Base-by-base conservation (phyloP, 1,140 invertebrate genomes). In the Drosophila paulistorum region DNA sequence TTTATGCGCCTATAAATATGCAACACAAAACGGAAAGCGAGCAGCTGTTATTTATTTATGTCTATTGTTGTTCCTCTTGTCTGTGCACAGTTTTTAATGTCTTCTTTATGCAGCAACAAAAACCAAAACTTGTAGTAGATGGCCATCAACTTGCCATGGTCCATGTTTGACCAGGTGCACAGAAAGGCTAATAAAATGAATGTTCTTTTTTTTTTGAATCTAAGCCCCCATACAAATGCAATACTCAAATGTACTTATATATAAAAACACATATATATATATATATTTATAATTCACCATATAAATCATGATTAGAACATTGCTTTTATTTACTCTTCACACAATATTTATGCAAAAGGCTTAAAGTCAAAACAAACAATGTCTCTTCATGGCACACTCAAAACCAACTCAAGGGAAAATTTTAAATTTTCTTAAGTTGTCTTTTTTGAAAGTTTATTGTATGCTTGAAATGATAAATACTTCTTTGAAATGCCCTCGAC, bases 1-100 rank as follows among this genome's bases (percentile, higher is more conserved):
- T 89, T 89, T 89, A 89, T 89, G 77, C 84, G 77, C 84, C 84
- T 84, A 89, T 89, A 89, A 89, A 89, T 89, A 89, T 89, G 84
- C 85, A 89, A 89, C 41, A 79, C 57, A 72, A 74, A 70, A 73
- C 61, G 77, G 80, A 83, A 87, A 84, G 71, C 68, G 77, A 81
- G 77, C 83, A 87, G 80, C 77, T 89, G 84, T 70, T 75, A 78
- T 85, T 77, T 89, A 89, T 84, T 83, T 87, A 79, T 83, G 77
- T 71, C 72, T 54, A 37, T 79, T 69, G 66, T 39, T 72, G 62
- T 51, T 77, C 26, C 30, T 60, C 6, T 10, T 57, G 33, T 26
- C 63, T 59, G 30, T 51, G 26, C 54, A 75, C 69, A 64, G 61
- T 60, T 71, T 77, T 79, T 83, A 74, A 82, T 82, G 75, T 83